Evolutionary conservation across 2,113 vertebrate species (phyloP).

Genomic region (Pundamilia nyererei): DNA sequence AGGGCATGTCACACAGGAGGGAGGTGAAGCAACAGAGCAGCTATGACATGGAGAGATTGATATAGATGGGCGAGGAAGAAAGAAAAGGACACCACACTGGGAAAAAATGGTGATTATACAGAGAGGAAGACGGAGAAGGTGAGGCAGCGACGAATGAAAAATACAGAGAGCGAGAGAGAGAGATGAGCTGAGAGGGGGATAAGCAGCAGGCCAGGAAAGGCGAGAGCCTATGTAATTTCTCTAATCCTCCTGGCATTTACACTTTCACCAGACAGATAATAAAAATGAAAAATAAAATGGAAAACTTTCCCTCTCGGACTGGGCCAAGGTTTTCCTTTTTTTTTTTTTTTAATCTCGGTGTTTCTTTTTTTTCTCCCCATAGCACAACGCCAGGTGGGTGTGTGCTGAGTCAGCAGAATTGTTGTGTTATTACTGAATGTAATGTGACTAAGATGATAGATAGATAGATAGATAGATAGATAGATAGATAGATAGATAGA

Average conservation of each 20-base stretch:
- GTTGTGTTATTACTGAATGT: constrained; percentile 23
- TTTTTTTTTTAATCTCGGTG: not conserved
- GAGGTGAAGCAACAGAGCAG: not conserved
- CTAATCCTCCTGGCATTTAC: constrained; percentile 81
- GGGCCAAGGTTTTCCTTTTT: constrained; percentile 41
- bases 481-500: too few species aligned
- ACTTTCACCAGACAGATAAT: constrained; percentile 76
- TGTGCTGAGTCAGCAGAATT: constrained; percentile 56
- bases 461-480: not conserved
- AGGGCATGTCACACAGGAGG: not conserved
- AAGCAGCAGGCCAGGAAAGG: constrained; percentile 65
- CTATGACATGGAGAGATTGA: constrained; percentile 14
- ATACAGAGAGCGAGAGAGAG: constrained; percentile 7
- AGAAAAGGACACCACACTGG: not conserved
- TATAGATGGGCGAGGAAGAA: not conserved
- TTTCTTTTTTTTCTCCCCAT: not conserved
- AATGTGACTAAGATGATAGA: not conserved
- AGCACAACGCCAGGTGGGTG: constrained; percentile 6
- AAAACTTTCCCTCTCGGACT: constrained; percentile 61
- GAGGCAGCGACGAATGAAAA: not conserved
- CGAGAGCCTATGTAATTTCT: constrained; percentile 77
- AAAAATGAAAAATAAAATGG: constrained; percentile 77
- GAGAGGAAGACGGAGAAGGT: constrained; percentile 16
- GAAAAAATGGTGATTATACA: constrained; percentile 22
- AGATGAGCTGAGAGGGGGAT: constrained; percentile 58